Conservation (phyloP, 2,797 vertebrate genomes). For the Acipenser transmontanus region DNA sequence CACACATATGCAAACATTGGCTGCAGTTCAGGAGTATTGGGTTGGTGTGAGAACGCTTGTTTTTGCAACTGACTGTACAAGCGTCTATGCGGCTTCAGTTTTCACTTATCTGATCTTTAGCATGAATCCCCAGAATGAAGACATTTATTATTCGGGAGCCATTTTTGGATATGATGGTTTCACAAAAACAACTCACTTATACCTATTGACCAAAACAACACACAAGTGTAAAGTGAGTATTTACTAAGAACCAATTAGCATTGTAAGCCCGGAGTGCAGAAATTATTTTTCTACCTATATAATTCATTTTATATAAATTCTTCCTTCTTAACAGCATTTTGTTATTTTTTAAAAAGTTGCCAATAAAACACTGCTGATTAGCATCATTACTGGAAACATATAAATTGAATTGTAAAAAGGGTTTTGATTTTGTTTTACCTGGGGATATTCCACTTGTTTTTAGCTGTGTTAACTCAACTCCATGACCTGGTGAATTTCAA, state of each 20-base stretch:
- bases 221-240: not conserved
- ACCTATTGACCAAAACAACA: not conserved
- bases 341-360: not conserved
- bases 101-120: constrained; percentile 25
- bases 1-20: constrained; percentile 16
- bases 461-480: too few species aligned
- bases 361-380: not conserved
- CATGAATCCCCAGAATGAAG: constrained; percentile 18
- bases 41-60: constrained; percentile 19
- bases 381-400: too few species aligned
- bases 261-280: not conserved
- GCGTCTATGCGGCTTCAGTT: constrained; percentile 23
- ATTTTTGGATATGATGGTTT: constrained; percentile 14
- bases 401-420: too few species aligned
- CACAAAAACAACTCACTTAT: not conserved
- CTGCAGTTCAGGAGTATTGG: constrained; percentile 17
- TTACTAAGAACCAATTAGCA: not conserved
- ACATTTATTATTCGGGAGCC: constrained; percentile 19
- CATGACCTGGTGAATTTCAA: too few species aligned
- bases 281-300: too few species aligned
- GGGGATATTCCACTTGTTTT: too few species aligned
- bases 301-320: too few species aligned
- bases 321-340: too few species aligned
- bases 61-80: constrained; percentile 24
- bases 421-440: too few species aligned